Base-by-base conservation (phyloP, 1,140 invertebrate species). In the Propsilocerus akamusi region DNA sequence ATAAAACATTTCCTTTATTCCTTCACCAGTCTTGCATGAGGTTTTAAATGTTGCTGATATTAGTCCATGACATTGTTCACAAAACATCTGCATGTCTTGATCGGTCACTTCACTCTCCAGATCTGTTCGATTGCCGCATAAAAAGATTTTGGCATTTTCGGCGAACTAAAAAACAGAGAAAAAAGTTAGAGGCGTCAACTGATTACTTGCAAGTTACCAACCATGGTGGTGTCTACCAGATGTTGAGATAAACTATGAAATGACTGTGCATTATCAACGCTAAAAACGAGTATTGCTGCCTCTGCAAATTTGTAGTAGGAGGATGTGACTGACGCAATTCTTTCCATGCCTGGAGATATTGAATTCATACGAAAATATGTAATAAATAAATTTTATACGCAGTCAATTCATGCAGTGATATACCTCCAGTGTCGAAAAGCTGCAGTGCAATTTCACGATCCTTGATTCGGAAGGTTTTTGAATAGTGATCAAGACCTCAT, bases 281-380 rank as follows among this genome's bases (percentile, higher is more conserved):
- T 83, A 69, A 91, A 94, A 0, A 92, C 87, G 41, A 93, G 67
- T 56, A 94, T 83, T 47, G 87, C 89, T 51, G 86, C 89, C 64
- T 92, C 87, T 10, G 88, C 85, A 71, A 90, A 91, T 70, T 93
- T 93, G 59, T 92, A 93, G 61, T 94, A 94, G 56, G 85, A 89
- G 12, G 86, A 89, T 3, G 88, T 93, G 8, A 94, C 84, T n/a
- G 85, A 88, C 24, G 88, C 88, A 28, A 93, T 86, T 63, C 89
- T 73, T 68, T 94, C 89, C 86, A 93, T 90, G 52, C 88, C 89
- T 41, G 22, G 8, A 41, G 17, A 41, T 30, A 41, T 41, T 6
- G 14, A 37, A 12, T 17, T 41, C n/a, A n/a, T n/a, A n/a, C n/a
- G n/a, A n/a, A n/a, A n/a, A n/a, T n/a, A n/a, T n/a, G n/a, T n/a